Base-by-base conservation (phyloP, 64 coral and sea anemone species). In the Porites lutea region DNA sequence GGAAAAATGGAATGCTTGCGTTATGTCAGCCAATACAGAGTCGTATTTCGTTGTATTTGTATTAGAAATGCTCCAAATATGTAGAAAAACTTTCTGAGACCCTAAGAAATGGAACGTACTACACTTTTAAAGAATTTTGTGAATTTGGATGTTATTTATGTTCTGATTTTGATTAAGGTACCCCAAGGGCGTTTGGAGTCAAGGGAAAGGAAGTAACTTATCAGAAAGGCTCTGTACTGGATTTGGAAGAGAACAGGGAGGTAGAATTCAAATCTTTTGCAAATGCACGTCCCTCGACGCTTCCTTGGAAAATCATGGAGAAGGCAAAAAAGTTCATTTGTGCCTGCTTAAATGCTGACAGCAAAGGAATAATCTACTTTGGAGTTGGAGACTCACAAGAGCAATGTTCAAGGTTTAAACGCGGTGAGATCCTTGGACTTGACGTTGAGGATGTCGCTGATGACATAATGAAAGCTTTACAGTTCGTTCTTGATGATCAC, bases 221-320 rank as follows among this genome's bases (percentile, higher is more conserved):
- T 65, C 4, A 68, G 48, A 64, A 52, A 21, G 88, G 88, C 10
- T 78, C 48, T 37, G 62, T 89, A 20, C 48, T 89, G 8, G 74
- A 68, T 79, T 49, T 62, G 4, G 74, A 79, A 77, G 88, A 89
- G 52, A 79, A 68, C 37, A 89, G 65, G n/a, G 88, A 89, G 51
- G 75, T 89, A 2, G 88, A 89, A 69, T 89, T 89, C 61, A 89
- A 89, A 20, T 89, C 88, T 23, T 52, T 89, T 79, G 18, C 60
- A 65, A 54, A 48, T 69, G 61, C 74, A 78, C 48, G 37, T 1
- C 18, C 27, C n/a, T 65, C 8, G 15, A 50, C 4, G 47, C 46
- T 89, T 63, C 88, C 88, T 51, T 89, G 88, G 88, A 89, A 89
- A 78, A 79, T 89, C 55, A 89, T 89, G 87, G 87, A 89, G 47